Evolutionary conservation across 2,888 invertebrate genomes (phyloP).

Genomic region (Elmis aenea): DNA sequence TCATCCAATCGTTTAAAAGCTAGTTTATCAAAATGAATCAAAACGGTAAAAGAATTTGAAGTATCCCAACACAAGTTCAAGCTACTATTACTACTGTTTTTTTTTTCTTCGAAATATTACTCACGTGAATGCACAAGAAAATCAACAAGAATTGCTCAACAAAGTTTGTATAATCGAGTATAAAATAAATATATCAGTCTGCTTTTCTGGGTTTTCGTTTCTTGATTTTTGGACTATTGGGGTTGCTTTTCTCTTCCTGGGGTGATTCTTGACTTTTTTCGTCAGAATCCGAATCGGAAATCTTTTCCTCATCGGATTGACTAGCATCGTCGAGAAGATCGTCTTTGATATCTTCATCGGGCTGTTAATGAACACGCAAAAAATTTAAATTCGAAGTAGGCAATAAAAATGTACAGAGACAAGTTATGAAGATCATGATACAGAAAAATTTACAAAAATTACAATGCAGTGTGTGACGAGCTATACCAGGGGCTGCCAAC

Average conservation of each 20-base stretch:
- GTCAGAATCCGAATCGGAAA: constrained; percentile 27
- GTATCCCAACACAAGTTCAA: no score
- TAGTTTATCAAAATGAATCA: no score
- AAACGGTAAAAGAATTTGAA: no score
- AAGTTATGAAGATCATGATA: not conserved
- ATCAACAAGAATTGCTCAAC: no score
- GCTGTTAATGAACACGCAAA: constrained; percentile 30
- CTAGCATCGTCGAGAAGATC: constrained; percentile 61
- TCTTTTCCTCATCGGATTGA: constrained; percentile 50
- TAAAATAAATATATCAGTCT: no score
- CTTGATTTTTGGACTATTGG: constrained; percentile 56
- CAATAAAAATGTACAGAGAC: constrained; percentile 2
- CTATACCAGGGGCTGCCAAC: no score
- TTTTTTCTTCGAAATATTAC: no score
- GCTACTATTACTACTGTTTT: no score
- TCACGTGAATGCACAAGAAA: no score
- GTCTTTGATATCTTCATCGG: constrained; percentile 61
- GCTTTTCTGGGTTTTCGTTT: constrained; percentile 70
- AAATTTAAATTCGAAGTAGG: constrained; percentile 7
- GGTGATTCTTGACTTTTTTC: constrained; percentile 28
- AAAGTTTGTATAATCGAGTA: no score
- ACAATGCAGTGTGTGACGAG: no score
- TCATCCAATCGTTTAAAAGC: no score
- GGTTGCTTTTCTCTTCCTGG: constrained; percentile 21
- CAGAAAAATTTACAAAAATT: constrained; percentile 1